These are phyloP conservation scores for Nylanderia fulva DNA, from an alignment of 1,140 invertebrate genomes.

Conservation along the genomic window DNA sequence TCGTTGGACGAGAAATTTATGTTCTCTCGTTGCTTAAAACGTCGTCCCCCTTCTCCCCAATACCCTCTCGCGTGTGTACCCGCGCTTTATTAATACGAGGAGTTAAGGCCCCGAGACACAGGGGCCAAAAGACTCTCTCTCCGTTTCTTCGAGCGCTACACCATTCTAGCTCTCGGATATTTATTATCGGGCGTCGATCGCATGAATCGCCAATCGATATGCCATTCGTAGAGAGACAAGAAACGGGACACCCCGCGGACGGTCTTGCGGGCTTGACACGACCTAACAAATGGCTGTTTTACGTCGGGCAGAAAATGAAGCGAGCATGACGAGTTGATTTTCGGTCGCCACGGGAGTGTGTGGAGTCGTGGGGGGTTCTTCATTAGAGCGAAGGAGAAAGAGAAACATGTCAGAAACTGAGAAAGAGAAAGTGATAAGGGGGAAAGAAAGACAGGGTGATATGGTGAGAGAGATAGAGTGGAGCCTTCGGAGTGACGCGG, in stretches of 20 bases:
- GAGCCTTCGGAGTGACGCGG: conserved; percentile 12
- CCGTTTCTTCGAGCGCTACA: conserved; percentile 63
- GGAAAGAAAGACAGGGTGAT: not conserved
- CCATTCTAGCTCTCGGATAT: conserved; percentile 77
- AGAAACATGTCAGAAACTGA: conserved; percentile 30
- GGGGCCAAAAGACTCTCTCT: conserved; percentile 45
- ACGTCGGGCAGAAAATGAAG: conserved; percentile 86
- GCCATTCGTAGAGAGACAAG: conserved; percentile 78
- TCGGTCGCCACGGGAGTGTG: conserved; percentile 77
- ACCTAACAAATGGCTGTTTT: conserved; percentile 86
- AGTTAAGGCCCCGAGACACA: conserved; percentile 51
- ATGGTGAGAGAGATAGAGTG: conserved; percentile 58
- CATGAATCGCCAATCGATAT: conserved; percentile 85
- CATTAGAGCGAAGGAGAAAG: too few species aligned
- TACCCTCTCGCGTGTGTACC: not conserved
- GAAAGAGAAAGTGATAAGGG: conserved; percentile 52
- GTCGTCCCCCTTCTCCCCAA: not conserved
- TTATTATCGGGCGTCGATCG: conserved; percentile 84
- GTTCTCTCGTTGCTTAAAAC: conserved; percentile 51
- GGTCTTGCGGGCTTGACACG: conserved; percentile 82
- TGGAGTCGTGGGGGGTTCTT: conserved; percentile 54
- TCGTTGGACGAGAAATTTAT: conserved; percentile 59
- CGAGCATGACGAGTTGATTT: conserved; percentile 86
- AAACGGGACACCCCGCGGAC: conserved; percentile 83
- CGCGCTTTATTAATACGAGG: conserved; percentile 65